Base-by-base conservation (phyloP, 2,888 invertebrate genomes). In the Phengaris arion region DNA sequence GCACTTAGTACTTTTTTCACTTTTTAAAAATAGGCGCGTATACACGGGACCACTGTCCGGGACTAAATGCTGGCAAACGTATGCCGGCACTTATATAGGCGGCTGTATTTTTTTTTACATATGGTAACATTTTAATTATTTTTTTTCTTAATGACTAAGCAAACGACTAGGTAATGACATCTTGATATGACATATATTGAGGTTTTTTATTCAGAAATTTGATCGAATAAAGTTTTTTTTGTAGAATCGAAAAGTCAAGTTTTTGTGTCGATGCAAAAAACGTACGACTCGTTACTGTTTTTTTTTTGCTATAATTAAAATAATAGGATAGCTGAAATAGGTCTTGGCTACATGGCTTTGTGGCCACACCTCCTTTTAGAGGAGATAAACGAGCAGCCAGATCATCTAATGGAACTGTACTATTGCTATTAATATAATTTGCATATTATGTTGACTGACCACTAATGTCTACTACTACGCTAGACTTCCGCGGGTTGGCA, bases 41-140 rank as follows among this genome's bases (percentile, higher is more conserved):
- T 81, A 79, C 81, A 80, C 81, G 81, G 82, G 83, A 82, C 79
- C 77, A 80, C 79, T 82, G 85, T 81, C 81, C 85, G 82, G 86
- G 85, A 84, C 85, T 85, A 87, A 87, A 86, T 89, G 87, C 84
- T 79, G 83, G 78, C 79, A 78, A 81, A 81, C 84, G 84, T 83
- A 83, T 83, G 82, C 78, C 78, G 82, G 81, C 82, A 81, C 81
- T 87, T 89, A 85, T 89, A 89, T 88, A 87, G 81, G 69, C 78
- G 78, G 77, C 78, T 79, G 78, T 78, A 76, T 77, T 77, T 80
- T 78, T 77, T 75, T 75, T 74, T 75, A 51, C 64, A 64, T 48
- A 46, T 76, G 73, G 68, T 68, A 73, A 76, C 68, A 68, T 46
- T 72, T 35, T 2, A 35, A 35, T 3, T 72, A 35, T 3, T 72